phyloP scores from a whole-genome alignment of 2,888 invertebrate species.

The Prosopocoilus inquinatus region DNA sequence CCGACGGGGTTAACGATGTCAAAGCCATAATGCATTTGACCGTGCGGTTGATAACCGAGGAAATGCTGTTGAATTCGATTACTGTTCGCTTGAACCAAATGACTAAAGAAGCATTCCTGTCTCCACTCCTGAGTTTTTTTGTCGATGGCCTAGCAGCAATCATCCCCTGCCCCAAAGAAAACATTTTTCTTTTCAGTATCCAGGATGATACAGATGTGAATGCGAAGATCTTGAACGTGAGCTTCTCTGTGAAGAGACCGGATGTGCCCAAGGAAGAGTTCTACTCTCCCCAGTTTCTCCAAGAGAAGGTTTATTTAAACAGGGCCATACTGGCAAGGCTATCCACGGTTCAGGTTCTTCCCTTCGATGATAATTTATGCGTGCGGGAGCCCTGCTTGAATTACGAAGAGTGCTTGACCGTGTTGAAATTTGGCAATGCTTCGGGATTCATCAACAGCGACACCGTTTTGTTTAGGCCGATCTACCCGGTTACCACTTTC shows the following conservation, averaged over 20 bases:
- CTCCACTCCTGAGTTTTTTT: constrained; percentile 83
- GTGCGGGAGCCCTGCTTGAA: constrained; percentile 93
- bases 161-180: constrained; percentile 87
- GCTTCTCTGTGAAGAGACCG: constrained; percentile 83
- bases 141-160: constrained; percentile 89
- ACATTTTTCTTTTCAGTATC: constrained; percentile 89
- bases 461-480: constrained; percentile 88
- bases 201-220: constrained; percentile 86
- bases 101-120: constrained; percentile 89
- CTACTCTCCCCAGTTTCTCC: constrained; percentile 84
- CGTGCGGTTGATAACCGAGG: constrained; percentile 87
- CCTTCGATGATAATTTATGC: constrained; percentile 95
- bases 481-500: constrained; percentile 92
- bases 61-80: constrained; percentile 92
- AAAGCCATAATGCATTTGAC: constrained; percentile 90
- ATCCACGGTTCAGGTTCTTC: constrained; percentile 87
- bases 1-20: constrained; percentile 91
- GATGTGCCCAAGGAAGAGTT: constrained; percentile 77
- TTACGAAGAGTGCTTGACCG: constrained; percentile 88
- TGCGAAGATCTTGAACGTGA: constrained; percentile 86
- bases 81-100: constrained; percentile 90
- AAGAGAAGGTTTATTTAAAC: constrained; percentile 92
- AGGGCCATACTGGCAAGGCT: constrained; percentile 81
- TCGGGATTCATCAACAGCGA: constrained; percentile 86
- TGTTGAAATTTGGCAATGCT: constrained; percentile 90